Percentiles rank a stretch among this genome's conserved stretches.
Conservation (phyloP, 2,113 vertebrate species). For the Athene noctua region DNA sequence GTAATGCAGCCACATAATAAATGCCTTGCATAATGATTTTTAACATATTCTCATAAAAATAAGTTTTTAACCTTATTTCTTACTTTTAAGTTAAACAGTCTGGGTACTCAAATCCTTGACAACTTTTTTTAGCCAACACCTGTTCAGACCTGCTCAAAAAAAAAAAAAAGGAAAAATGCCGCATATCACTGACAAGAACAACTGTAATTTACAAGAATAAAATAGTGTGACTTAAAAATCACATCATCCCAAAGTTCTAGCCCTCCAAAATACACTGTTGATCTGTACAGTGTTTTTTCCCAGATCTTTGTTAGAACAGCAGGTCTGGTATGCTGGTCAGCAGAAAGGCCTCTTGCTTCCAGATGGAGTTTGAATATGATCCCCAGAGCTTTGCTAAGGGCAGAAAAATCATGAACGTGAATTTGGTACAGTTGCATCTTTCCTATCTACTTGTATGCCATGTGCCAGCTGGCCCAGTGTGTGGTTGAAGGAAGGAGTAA, state of each 20-base stretch:
- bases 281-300: background rate
- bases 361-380: background rate
- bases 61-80: background rate
- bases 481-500: background rate
- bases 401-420: background rate
- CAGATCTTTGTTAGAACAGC: background rate
- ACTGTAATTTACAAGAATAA: background rate
- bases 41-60: background rate
- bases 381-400: background rate
- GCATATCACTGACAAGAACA: background rate
- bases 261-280: background rate
- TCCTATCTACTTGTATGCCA: background rate
- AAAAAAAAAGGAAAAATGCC: background rate
- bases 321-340: background rate
- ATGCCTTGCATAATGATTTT: background rate
- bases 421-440: background rate
- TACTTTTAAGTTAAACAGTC: background rate
- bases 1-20: background rate
- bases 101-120: background rate
- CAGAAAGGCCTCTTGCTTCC: background rate
- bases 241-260: background rate
- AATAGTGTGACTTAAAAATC: background rate
- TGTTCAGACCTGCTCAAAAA: background rate
- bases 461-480: background rate
- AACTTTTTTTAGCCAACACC: background rate